Evolutionary conservation across 2,888 invertebrate species (phyloP), one percentile per base, ranked within the genome.

Genomic region (Euspilapteryx auroguttella): DNA sequence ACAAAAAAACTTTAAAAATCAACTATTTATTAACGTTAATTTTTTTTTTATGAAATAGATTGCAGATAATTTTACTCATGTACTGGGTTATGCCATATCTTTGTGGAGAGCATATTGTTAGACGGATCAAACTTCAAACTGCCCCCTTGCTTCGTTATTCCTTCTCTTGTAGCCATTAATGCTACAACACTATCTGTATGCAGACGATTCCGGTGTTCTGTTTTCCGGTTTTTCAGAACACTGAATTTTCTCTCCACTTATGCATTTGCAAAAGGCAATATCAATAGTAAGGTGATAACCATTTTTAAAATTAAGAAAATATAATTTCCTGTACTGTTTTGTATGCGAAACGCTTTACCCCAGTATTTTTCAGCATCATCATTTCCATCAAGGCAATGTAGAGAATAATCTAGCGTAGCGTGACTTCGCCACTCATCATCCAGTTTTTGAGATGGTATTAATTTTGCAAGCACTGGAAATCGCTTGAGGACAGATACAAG

Each of bases 381-480:
- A 29, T 15, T 12, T 14, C n/a, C 23, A 12, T 28, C 12, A n/a
- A 30, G 9, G n/a, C 13, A 21, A 25, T 22, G 30, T 10, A 6
- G 5, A 20, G 25, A 14, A 22, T 25, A 30, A 25, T 30, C 25
- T 10, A 30, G 25, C 30, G 25, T 25, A 7, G 25, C 25, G 30
- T 30, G 21, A 30, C 14, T 21, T 12, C 21, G 9, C 25, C 24
- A 25, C 21, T 30, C 25, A 8, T 28, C 28, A 30, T n/a, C n/a
- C n/a, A n/a, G n/a, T n/a, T n/a, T n/a, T n/a, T n/a, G n/a, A n/a
- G n/a, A n/a, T n/a, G n/a, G n/a, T n/a, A 21, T 21, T 20, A 25
- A 24, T 25, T 30, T 25, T 25, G 3, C 26, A 25, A 30, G 25
- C 12, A 25, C 11, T 14, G 25, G 30, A 30, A 30, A 30, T 30